A percentile compares a stretch with the other conserved stretches of the same genome.
Conservation (phyloP, 2,797 vertebrate genomes). For the Capromys pilorides region DNA sequence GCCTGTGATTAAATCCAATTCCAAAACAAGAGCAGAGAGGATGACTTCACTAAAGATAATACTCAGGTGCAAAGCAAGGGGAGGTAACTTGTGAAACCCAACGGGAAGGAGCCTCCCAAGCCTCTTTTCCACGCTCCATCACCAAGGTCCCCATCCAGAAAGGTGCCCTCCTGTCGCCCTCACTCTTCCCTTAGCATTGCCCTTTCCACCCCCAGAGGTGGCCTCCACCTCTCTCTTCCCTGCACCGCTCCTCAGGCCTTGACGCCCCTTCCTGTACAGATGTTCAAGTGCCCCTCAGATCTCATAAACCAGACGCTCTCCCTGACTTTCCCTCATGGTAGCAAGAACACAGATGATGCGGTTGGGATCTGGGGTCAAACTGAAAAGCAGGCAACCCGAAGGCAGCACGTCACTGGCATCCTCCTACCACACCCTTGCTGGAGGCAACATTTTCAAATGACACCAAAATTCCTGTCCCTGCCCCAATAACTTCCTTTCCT, state of each 20-base stretch:
- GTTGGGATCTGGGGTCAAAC: background rate
- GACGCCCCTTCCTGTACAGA: background rate
- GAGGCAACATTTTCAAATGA: background rate
- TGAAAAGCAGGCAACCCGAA: background rate
- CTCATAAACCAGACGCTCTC: background rate
- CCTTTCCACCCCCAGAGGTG: fast-evolving
- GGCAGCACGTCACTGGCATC: background rate
- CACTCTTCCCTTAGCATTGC: background rate
- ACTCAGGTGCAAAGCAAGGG: background rate
- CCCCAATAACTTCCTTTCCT: background rate
- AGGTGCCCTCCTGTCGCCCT: fast-evolving
- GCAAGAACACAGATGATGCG: background rate
- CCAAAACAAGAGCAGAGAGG: background rate
- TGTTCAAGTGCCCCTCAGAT: background rate
- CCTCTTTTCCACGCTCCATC: background rate
- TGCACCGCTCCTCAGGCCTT: background rate
- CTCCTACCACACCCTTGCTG: background rate
- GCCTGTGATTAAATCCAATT: background rate
- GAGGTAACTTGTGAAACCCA: background rate
- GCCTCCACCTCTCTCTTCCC: background rate
- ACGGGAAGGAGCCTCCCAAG: background rate
- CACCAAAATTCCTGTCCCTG: background rate
- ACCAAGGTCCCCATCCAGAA: too few relatives aligned
- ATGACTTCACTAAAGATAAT: background rate
- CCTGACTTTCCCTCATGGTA: background rate